Conservation (phyloP, 2,797 vertebrate genomes). For the Graptemys geographica region DNA sequence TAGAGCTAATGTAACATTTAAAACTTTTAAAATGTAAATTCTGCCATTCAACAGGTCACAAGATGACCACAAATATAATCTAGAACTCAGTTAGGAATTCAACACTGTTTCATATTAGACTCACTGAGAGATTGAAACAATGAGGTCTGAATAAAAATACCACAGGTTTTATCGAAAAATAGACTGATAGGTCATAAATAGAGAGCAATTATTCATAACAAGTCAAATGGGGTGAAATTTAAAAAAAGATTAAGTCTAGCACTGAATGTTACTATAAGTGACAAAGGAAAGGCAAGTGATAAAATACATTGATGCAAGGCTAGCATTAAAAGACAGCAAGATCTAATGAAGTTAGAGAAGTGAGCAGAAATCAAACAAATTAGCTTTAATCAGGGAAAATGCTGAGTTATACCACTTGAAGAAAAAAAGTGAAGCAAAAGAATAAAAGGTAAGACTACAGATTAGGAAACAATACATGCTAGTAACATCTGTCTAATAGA, state of each 20-base stretch:
- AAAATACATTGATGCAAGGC: neutral
- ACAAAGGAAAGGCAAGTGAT: neutral
- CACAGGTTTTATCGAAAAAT: constrained; percentile 7
- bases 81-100: neutral
- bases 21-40: neutral
- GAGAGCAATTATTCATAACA: neutral
- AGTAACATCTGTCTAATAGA: neutral
- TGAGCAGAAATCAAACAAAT: neutral
- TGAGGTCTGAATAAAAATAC: neutral
- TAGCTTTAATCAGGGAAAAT: neutral
- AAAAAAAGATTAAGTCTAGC: neutral
- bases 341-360: neutral
- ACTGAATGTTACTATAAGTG: neutral
- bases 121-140: constrained; percentile 26
- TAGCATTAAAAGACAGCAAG: neutral
- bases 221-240: neutral
- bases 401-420: neutral
- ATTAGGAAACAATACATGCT: neutral
- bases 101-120: constrained; percentile 17
- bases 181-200: neutral
- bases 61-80: neutral
- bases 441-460: neutral
- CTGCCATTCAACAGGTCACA: neutral
- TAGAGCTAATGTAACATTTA: neutral
- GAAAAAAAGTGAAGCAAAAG: neutral